Conservation (phyloP, 1,140 invertebrate genomes). For the Apis laboriosa region DNA sequence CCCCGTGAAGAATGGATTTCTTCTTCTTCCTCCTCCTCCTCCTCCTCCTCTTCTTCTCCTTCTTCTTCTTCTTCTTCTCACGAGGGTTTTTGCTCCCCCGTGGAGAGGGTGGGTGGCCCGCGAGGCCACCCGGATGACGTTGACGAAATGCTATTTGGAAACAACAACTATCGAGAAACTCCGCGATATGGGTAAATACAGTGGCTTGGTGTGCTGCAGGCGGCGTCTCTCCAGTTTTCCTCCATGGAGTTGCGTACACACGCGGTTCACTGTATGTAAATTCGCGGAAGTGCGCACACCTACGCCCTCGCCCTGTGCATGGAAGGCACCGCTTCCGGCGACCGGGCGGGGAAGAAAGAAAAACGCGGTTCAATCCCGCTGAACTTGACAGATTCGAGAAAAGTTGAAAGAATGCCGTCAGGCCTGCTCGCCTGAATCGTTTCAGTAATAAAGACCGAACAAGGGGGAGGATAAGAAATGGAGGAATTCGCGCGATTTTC, state of each 20-base stretch:
- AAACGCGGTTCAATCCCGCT: slow-evolving; percentile 69
- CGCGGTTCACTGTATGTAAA: slow-evolving; percentile 32
- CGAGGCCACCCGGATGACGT: slow-evolving; percentile 59
- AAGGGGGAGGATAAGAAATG: background rate
- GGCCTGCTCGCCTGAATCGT: slow-evolving; percentile 58
- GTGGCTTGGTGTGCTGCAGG: slow-evolving; percentile 54
- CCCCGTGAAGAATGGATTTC: slow-evolving; percentile 57
- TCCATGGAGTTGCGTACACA: slow-evolving; percentile 14
- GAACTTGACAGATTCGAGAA: slow-evolving; percentile 75
- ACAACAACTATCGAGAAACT: slow-evolving; percentile 72
- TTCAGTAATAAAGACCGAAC: slow-evolving; percentile 48
- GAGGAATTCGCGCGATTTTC: slow-evolving; percentile 1
- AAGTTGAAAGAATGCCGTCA: slow-evolving; percentile 74
- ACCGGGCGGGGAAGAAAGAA: slow-evolving; percentile 57
- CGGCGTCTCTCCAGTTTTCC: slow-evolving; percentile 56
- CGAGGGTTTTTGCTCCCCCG: slow-evolving; percentile 49
- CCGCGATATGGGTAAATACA: slow-evolving; percentile 69
- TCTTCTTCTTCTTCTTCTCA: slow-evolving; percentile 45
- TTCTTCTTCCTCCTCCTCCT: slow-evolving; percentile 50
- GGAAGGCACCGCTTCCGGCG: slow-evolving; percentile 51
- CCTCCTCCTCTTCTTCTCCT: background rate
- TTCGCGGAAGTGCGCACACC: slow-evolving; percentile 33
- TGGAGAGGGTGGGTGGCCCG: slow-evolving; percentile 11
- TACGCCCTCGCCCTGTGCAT: slow-evolving; percentile 10
- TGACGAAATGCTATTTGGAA: slow-evolving; percentile 70